phyloP scores from a whole-genome alignment of 2,113 vertebrate genomes.

The Orcinus orca region DNA sequence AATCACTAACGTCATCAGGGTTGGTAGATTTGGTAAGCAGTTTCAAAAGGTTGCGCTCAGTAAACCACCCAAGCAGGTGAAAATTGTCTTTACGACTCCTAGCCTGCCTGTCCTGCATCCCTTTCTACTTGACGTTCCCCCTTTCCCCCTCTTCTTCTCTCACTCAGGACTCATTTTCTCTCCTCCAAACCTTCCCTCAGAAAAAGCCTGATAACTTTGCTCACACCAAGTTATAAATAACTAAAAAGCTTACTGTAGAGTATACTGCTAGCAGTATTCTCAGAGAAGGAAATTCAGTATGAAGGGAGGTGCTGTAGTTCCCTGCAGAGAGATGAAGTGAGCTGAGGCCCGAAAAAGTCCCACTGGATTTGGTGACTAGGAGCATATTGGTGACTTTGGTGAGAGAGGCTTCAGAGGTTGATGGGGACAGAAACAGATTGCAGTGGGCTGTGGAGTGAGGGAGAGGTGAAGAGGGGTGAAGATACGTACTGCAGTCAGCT shows the following conservation, averaged over 20 bases:
- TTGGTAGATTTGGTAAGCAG: not conserved
- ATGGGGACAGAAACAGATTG: not conserved
- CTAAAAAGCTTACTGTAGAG: not conserved
- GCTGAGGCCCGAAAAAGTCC: not conserved
- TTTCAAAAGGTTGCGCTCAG: not conserved
- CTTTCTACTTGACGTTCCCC: not conserved
- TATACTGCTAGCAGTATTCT: rapidly evolving
- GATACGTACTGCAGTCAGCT: rapidly evolving
- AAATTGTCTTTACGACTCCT: rapidly evolving
- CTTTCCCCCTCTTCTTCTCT: not conserved
- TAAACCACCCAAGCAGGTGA: not conserved
- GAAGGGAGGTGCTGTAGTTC: not conserved
- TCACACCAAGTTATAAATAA: not conserved
- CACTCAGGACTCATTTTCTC: not conserved
- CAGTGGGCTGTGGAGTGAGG: not conserved
- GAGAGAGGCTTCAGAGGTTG: not conserved
- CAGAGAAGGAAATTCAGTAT: not conserved
- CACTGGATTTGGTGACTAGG: not conserved
- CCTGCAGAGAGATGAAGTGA: not conserved
- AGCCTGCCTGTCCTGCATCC: not conserved
- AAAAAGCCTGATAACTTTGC: not conserved
- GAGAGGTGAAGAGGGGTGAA: not conserved
- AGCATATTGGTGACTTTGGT: not conserved
- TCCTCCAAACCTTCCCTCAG: not conserved
- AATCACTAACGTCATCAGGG: rapidly evolving